A percentile compares a stretch with the other conserved stretches of the same genome.
phyloP scores from a whole-genome alignment of 2,113 vertebrate genomes.

The Mesembrinibis cayennensis region DNA sequence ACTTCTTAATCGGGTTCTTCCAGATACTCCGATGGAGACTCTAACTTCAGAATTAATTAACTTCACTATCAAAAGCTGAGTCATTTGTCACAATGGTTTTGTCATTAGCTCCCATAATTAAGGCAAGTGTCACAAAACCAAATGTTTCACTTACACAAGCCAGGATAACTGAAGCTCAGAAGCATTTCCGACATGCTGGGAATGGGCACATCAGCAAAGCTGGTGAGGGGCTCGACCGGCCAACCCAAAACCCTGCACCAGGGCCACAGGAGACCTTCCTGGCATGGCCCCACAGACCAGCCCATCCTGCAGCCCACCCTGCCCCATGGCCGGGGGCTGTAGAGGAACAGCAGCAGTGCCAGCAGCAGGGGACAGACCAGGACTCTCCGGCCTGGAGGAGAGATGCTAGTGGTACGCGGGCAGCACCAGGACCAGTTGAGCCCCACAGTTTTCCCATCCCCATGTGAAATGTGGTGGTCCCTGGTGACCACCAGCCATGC shows the following conservation, averaged over 20 bases:
- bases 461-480: accelerated
- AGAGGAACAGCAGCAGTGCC: too few relatives aligned
- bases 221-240: accelerated
- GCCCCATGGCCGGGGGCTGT: accelerated
- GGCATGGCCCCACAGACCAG: accelerated
- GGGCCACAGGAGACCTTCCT: accelerated
- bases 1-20: not conserved
- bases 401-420: accelerated
- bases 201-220: accelerated
- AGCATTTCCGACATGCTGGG: not conserved
- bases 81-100: slow-evolving; percentile 71
- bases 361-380: not conserved
- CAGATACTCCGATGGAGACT: not conserved
- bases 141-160: slow-evolving; percentile 48
- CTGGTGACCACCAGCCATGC: accelerated
- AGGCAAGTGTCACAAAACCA: slow-evolving; percentile 59
- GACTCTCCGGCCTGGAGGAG: not conserved
- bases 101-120: slow-evolving; percentile 66
- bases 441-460: not conserved
- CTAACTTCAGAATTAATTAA: slow-evolving; percentile 57
- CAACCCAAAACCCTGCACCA: accelerated
- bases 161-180: not conserved
- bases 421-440: accelerated
- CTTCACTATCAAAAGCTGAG: slow-evolving; percentile 59
- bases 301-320: not conserved